Evolutionary conservation across 1,140 invertebrate genomes (phyloP).

Genomic region (Drosophila leontia): DNA sequence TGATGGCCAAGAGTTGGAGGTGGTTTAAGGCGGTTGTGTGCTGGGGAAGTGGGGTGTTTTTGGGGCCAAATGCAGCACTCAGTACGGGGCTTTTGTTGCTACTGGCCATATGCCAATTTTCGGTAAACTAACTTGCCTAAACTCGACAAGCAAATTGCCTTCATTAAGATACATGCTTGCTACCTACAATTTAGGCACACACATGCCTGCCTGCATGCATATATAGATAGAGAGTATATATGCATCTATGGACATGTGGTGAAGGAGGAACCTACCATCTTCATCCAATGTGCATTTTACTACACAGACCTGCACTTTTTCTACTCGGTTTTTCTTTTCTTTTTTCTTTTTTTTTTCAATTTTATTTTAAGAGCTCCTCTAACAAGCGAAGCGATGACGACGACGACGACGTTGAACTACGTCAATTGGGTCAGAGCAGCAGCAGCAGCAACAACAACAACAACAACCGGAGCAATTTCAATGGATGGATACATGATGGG

Average conservation of each 20-base stretch:
- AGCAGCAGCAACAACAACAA: constrained; percentile 32
- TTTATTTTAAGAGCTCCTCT: constrained; percentile 53
- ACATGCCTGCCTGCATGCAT: constrained; percentile 25
- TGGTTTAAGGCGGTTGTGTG: constrained; percentile 3
- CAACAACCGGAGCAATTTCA: constrained; percentile 70
- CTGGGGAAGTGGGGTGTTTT: constrained; percentile 8
- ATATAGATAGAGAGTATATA: constrained; percentile 23
- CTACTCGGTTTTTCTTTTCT: constrained; percentile 32
- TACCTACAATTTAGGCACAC: constrained; percentile 78
- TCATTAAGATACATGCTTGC: constrained; percentile 82
- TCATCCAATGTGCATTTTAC: constrained; percentile 61
- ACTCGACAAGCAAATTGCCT: constrained; percentile 84
- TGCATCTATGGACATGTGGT: constrained; percentile 28
- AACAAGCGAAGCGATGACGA: constrained; percentile 62
- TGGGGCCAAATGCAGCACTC: constrained; percentile 38
- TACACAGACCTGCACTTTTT: constrained; percentile 49
- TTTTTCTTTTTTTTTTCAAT: constrained; percentile 35
- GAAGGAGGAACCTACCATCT: constrained; percentile 44
- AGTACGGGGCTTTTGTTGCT: constrained; percentile 70
- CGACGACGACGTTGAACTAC: constrained; percentile 72
- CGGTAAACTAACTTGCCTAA: constrained; percentile 84
- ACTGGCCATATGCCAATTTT: constrained; percentile 84
- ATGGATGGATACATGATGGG: constrained; percentile 67
- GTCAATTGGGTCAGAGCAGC: constrained; percentile 75
- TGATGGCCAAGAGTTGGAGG: constrained; percentile 8